These are phyloP conservation scores for Sericinus montela DNA, from an alignment of 2,888 invertebrate species.

Conservation along the genomic window DNA sequence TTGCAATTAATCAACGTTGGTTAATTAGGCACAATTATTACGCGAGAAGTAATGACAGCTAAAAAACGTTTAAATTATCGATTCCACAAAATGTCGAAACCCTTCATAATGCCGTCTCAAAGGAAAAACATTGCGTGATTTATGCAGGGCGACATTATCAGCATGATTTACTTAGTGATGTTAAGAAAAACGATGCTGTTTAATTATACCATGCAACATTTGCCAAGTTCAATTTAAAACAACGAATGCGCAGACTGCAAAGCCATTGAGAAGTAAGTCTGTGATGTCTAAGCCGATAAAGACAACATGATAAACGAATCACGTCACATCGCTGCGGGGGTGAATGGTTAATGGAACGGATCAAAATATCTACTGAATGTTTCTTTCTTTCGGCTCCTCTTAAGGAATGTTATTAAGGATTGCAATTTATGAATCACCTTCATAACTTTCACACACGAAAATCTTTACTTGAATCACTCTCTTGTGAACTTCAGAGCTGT, in stretches of 20 bases:
- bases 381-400: not conserved
- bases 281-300: conserved; percentile 42
- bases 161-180: conserved; percentile 3
- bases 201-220: conserved; percentile 1
- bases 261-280: not conserved
- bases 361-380: conserved; percentile 25
- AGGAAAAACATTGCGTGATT: conserved; percentile 9
- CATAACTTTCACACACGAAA: too few relatives aligned
- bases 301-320: conserved; percentile 64
- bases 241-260: not conserved
- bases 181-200: not conserved
- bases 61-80: not conserved
- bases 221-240: conserved; percentile 10
- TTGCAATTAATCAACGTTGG: too few relatives aligned
- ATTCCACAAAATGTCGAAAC: not conserved
- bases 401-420: not conserved
- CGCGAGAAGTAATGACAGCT: not conserved
- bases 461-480: too few relatives aligned
- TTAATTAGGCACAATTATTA: not conserved
- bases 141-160: conserved; percentile 3
- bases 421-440: too few relatives aligned
- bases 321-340: conserved; percentile 55
- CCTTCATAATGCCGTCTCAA: not conserved
- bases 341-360: conserved; percentile 65
- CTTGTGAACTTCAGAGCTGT: too few relatives aligned